Percentiles rank a stretch among this genome's conserved stretches.
These are phyloP conservation scores for Latrodectus elegans DNA, from an alignment of 2,888 invertebrate genomes.

Conservation along the genomic window DNA sequence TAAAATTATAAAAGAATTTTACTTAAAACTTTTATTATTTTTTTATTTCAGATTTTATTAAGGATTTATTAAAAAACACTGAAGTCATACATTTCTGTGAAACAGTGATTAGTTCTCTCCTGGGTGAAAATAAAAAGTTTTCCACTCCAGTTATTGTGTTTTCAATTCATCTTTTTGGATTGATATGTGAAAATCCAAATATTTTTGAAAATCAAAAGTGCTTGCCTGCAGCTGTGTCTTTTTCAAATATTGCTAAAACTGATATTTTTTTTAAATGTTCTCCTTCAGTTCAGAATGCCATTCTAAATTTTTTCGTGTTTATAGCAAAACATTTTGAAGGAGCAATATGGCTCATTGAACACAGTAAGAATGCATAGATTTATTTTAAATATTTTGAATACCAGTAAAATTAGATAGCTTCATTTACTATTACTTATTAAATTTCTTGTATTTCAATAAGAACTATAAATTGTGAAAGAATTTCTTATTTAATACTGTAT, in stretches of 20 bases:
- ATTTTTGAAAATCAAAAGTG: neutral
- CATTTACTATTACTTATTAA: neutral
- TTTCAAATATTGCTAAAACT: neutral
- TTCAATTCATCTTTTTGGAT: neutral
- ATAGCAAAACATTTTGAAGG: slow-evolving; percentile 15
- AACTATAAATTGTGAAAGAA: neutral
- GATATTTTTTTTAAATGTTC: neutral
- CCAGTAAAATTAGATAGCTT: too few relatives aligned
- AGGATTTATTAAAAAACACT: slow-evolving; percentile 6
- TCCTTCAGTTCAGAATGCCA: slow-evolving; percentile 6
- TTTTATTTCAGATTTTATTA: slow-evolving; percentile 16
- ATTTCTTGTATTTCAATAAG: neutral
- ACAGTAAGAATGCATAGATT: neutral
- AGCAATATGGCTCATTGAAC: slow-evolving; percentile 9
- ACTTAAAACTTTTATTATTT: too few relatives aligned
- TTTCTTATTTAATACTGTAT: too few relatives aligned
- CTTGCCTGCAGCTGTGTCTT: neutral
- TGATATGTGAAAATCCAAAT: neutral
- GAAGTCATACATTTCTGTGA: slow-evolving; percentile 3
- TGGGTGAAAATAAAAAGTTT: neutral
- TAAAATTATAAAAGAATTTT: too few relatives aligned
- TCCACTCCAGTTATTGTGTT: neutral
- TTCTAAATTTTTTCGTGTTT: neutral
- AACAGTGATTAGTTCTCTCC: slow-evolving; percentile 2
- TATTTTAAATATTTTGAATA: too few relatives aligned